Evolutionary conservation across 2,888 invertebrate species (phyloP), one percentile per base, ranked within the genome.

Genomic region (Biston betularia): DNA sequence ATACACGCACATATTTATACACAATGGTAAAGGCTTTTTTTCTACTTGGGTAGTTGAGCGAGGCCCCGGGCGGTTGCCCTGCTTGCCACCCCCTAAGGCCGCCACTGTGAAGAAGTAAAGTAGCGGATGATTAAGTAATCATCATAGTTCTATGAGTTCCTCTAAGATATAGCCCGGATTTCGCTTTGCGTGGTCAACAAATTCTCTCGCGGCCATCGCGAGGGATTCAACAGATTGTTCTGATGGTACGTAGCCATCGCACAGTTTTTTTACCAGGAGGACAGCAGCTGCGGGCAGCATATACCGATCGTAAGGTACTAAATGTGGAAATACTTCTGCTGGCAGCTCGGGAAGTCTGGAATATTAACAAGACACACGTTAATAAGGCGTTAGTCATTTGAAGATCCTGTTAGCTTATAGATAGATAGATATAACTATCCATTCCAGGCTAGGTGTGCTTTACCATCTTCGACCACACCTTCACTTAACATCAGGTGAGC

Each of bases 241-340:
- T 55, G 48, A 12, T 24, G 63, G 50, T 15, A 70, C 42, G 65
- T 60, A 45, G 44, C 15, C 50, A 24, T 24, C 24, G 14, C 53
- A 52, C 60, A 87, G 62, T 79, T 86, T 78, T 0, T 4, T 67
- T 54, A 81, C 76, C 61, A 90, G 85, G 49, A 74, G 70, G 24
- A 49, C 11, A 3, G 78, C 77, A 24, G 83, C 87, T 33, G 2
- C 75, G 1, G 91, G 90, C 76, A 92, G 82, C 73, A 6, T n/a
- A 85, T 90, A 92, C 68, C 91, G 89, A 0, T 86, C 84, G 83
- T 77, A 88, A 42, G 88, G 82, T 4, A 88, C 88, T 64, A 89
- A 75, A 45, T 68, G 59, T 15, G 81, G 84, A 34, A 86, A 48
- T 65, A 83, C 46, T 53, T 90, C 89, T 24, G 81, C 79, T 35